phyloP scores from a whole-genome alignment of 1,140 invertebrate species.

The Lamellibrachia luymesi region DNA sequence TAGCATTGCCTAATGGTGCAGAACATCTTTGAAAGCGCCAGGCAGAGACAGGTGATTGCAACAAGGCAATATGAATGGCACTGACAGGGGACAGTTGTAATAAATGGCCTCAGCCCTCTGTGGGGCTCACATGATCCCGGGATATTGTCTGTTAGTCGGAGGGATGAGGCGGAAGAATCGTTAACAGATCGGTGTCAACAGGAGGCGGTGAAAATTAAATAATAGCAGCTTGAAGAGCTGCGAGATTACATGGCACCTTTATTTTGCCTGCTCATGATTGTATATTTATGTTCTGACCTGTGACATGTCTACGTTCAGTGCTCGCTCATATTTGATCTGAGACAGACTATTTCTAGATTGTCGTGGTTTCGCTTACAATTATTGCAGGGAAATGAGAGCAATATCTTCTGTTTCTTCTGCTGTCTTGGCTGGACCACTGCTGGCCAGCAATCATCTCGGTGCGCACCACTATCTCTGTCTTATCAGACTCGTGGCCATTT shows the following conservation, averaged over 20 bases:
- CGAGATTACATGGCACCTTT: too few relatives aligned
- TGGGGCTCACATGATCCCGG: background rate
- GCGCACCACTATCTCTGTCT: too few relatives aligned
- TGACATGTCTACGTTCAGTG: background rate
- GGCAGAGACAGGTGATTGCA: background rate
- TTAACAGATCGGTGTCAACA: background rate
- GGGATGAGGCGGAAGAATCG: slow-evolving; percentile 2
- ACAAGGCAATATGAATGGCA: background rate
- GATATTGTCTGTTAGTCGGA: background rate
- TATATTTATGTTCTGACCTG: background rate
- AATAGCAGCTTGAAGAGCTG: background rate
- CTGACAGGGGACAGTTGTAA: background rate
- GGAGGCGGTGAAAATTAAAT: background rate
- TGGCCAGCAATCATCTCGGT: too few relatives aligned
- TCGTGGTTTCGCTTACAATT: too few relatives aligned
- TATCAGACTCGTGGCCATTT: too few relatives aligned
- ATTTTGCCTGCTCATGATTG: background rate
- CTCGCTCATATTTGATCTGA: too few relatives aligned
- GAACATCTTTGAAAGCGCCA: background rate
- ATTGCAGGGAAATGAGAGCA: too few relatives aligned
- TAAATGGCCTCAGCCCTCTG: background rate
- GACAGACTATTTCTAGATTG: too few relatives aligned
- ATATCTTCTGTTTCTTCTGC: too few relatives aligned
- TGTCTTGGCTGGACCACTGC: too few relatives aligned
- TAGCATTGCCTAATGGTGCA: background rate